Base-by-base conservation (phyloP, 2,888 invertebrate species). In the Holacanthella duospinosa region DNA sequence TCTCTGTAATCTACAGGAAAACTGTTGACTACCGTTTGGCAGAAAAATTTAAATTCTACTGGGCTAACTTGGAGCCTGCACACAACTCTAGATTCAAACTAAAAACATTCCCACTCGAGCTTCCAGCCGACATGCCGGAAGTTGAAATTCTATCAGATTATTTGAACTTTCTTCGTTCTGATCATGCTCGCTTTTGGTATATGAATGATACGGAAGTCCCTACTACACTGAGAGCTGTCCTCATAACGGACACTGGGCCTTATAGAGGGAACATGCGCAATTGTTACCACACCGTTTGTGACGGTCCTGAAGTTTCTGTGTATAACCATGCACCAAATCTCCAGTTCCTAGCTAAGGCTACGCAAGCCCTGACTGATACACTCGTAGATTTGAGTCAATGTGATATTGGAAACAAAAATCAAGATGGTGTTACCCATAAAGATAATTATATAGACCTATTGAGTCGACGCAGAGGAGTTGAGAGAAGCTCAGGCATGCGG, bases 101-200 rank as follows among this genome's bases (percentile, higher is more conserved):
- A 26, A 74, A 71, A 54, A 64, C 70, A 4, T 67, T 74, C 53
- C 72, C 73, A 1, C 62, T 76, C 25, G 66, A 72, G 28, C 66
- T 75, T 58, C 69, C 71, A 4, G 70, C 69, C 2, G 67, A 74
- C 9, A 62, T 74, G 28, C 76, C 76, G 1, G 66, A 68, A 12
- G 61, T 73, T 36, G 71, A 74, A 4, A 62, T 71, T 2, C 64
- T 77, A 1, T 67, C 72, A 9, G 70, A 73, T 43, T 75, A 76
- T 68, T 64, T 75, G 6, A 75, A 76, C 64, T 75, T 77, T 58
- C 65, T 77, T n/a, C 66, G 75, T 43, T 75, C 75, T 62, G 77
- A 77, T 61, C 77, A 77, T 62, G 71, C 75, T 12, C 68, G 75
- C 26, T 77, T 77, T 69, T 77, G 77, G 77, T 76, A 74, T 61